A percentile compares a stretch with the other conserved stretches of the same genome.
Evolutionary conservation across 2,113 vertebrate species (phyloP).

Genomic region (Melanotaenia duboulayi): DNA sequence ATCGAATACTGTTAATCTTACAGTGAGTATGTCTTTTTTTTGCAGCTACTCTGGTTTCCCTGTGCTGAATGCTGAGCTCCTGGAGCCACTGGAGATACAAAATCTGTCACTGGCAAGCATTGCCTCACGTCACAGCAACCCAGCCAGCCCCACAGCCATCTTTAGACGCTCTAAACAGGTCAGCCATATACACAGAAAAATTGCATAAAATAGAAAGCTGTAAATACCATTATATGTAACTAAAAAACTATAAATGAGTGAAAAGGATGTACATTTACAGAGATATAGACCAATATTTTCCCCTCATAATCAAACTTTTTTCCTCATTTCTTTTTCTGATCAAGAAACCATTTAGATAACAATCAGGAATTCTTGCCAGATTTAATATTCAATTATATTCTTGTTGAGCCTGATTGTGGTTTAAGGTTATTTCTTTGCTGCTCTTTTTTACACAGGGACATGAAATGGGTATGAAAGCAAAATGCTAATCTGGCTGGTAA

Average conservation of each 20-base stretch:
- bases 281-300: background rate
- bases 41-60: constrained; percentile 95
- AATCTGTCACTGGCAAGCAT: constrained; percentile 81
- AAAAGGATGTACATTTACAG: no score
- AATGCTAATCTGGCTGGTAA: constrained; percentile 8
- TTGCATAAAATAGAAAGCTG: background rate
- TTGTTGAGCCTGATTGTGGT: no score
- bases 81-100: constrained; percentile 88
- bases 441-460: background rate
- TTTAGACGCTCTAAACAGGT: constrained; percentile 99
- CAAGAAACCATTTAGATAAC: background rate
- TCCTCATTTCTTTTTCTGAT: background rate
- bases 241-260: background rate
- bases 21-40: constrained; percentile 54
- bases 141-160: constrained; percentile 93
- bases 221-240: background rate
- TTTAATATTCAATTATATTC: no score
- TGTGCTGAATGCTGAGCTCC: constrained; percentile 89
- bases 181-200: constrained; percentile 16
- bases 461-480: constrained; percentile 2
- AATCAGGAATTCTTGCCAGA: background rate
- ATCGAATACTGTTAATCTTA: background rate
- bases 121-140: constrained; percentile 88
- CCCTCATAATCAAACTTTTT: background rate
- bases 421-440: background rate